Conservation (phyloP, 2,797 vertebrate genomes). For the Danio albolineatus region DNA sequence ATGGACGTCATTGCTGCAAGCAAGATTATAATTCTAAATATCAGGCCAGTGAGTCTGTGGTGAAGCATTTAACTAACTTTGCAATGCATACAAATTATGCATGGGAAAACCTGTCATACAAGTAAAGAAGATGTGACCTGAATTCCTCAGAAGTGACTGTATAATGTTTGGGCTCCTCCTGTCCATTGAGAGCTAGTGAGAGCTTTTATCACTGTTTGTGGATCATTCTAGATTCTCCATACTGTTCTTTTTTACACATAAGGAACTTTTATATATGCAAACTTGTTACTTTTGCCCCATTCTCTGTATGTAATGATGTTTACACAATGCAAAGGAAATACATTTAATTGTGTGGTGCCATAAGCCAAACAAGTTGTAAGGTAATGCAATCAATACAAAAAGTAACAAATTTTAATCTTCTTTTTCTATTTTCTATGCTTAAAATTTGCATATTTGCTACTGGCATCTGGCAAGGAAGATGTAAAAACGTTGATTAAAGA, state of each 20-base stretch:
- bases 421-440: neutral
- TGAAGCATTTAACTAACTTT: conserved; percentile 11
- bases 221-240: neutral
- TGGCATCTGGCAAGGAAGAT: neutral
- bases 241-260: neutral
- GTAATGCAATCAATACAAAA: neutral
- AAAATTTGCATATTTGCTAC: neutral
- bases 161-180: neutral
- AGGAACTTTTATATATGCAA: neutral
- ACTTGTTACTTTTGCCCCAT: neutral
- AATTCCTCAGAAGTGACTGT: conserved; percentile 12
- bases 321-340: too few relatives aligned
- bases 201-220: neutral
- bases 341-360: neutral
- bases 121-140: conserved; percentile 11
- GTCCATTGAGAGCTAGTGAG: conserved; percentile 2
- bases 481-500: neutral
- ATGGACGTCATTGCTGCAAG: neutral
- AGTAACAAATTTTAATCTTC: neutral
- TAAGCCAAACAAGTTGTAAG: neutral
- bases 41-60: neutral
- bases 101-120: conserved; percentile 48
- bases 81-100: neutral
- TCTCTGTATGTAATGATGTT: neutral
- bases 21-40: conserved; percentile 8